Conservation (phyloP, 37 sponge, comb jelly and placozoan genomes). For the Aphrocallistes beatrix region DNA sequence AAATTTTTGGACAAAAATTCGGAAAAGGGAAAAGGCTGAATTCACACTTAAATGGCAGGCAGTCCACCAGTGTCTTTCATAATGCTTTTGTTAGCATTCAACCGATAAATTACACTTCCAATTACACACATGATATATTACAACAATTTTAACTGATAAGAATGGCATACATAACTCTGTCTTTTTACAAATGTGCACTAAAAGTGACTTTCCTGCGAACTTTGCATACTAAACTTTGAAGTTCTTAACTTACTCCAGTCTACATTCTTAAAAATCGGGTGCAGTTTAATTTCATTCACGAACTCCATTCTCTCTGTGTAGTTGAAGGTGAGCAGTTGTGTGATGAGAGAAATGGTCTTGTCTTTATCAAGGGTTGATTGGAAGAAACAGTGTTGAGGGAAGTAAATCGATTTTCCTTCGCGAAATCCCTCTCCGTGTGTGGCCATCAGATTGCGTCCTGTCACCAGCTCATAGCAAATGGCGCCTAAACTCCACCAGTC, state of each 20-base stretch:
- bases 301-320: background rate
- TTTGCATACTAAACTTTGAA: background rate
- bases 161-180: too few species aligned
- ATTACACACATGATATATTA: too few species aligned
- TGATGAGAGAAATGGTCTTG: background rate
- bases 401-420: background rate
- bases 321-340: background rate
- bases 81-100: too few species aligned
- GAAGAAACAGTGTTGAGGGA: background rate
- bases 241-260: background rate
- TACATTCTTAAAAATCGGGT: background rate
- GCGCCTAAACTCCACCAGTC: slow-evolving; percentile 15
- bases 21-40: too few species aligned
- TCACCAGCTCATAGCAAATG: background rate
- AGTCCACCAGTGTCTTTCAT: too few species aligned
- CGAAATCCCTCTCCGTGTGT: background rate
- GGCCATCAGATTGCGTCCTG: background rate
- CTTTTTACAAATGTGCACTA: too few species aligned
- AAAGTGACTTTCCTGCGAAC: slow-evolving; percentile 1
- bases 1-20: too few species aligned
- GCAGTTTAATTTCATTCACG: background rate
- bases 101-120: too few species aligned
- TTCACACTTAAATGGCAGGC: too few species aligned
- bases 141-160: too few species aligned
- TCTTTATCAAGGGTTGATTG: background rate